Percentiles rank a stretch among this genome's conserved stretches.
Evolutionary conservation across 2,113 vertebrate genomes (phyloP).

Genomic region (Perognathus longimembris): DNA sequence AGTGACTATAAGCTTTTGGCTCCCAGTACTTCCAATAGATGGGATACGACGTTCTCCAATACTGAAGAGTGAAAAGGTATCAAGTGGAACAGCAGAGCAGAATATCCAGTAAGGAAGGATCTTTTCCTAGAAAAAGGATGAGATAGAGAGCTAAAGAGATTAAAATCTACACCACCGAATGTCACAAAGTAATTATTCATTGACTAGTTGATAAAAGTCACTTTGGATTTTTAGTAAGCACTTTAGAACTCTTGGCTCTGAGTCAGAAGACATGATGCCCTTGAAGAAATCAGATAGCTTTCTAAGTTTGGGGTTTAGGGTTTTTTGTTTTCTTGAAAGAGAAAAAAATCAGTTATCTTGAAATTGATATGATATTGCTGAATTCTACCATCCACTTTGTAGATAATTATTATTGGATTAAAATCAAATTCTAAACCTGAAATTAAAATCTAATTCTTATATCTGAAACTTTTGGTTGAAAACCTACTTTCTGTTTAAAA

Average conservation of each 20-base stretch:
- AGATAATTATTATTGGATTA: not conserved
- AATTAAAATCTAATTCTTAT: not conserved
- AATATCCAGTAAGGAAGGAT: not conserved
- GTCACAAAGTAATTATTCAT: not conserved
- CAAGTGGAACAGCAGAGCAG: not conserved
- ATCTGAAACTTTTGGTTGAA: not conserved
- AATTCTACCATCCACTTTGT: not conserved
- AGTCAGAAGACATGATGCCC: not conserved
- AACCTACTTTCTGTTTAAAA: not conserved
- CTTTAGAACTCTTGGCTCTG: not conserved
- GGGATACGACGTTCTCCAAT: not conserved
- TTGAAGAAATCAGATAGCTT: not conserved
- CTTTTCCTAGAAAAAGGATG: not conserved
- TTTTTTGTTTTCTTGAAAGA: constrained; percentile 1
- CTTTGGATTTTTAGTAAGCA: not conserved
- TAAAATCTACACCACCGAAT: not conserved
- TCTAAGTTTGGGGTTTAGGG: not conserved
- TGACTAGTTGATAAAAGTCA: not conserved
- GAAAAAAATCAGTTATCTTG: not conserved
- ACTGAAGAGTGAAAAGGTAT: not conserved
- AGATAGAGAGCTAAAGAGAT: not conserved
- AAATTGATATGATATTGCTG: not conserved
- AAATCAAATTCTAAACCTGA: not conserved
- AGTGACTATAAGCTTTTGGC: no score
- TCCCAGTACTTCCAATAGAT: not conserved